Conservation (phyloP, 1,140 invertebrate genomes). For the Mycetomoellerius zeteki region DNA sequence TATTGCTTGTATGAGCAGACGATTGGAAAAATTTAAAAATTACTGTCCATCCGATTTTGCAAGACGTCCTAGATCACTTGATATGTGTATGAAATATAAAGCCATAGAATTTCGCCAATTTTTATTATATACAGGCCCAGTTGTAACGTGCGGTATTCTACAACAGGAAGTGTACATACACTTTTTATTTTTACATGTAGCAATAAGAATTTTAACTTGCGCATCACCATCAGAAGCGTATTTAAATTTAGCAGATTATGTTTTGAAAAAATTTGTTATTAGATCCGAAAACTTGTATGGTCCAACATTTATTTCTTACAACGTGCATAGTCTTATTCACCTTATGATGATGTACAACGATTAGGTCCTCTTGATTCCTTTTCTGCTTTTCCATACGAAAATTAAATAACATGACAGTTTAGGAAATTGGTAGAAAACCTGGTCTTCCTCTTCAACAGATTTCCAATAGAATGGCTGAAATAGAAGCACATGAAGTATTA, state of each 20-base stretch:
- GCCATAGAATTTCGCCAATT: slow-evolving; percentile 41
- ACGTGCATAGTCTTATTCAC: not conserved
- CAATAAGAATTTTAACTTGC: not conserved
- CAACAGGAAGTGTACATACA: not conserved
- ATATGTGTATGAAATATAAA: slow-evolving; percentile 27
- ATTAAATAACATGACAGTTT: slow-evolving; percentile 16
- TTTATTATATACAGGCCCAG: slow-evolving; percentile 32
- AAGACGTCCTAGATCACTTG: too few relatives aligned
- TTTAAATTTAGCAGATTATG: slow-evolving; percentile 6
- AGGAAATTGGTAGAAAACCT: not conserved
- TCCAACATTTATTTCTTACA: not conserved
- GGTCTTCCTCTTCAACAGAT: slow-evolving; percentile 10
- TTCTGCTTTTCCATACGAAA: slow-evolving; percentile 24
- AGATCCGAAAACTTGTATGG: not conserved
- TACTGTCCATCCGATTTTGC: too few relatives aligned
- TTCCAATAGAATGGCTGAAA: not conserved
- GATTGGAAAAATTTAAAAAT: too few relatives aligned
- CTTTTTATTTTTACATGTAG: not conserved
- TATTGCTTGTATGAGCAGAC: too few relatives aligned
- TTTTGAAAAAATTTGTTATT: slow-evolving; percentile 18
- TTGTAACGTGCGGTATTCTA: not conserved
- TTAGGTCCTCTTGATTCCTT: slow-evolving; percentile 1
- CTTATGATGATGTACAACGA: not conserved
- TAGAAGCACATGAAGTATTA: not conserved
- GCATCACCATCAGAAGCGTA: not conserved